Percentiles rank a stretch among this genome's conserved stretches.
phyloP scores from a whole-genome alignment of 2,888 invertebrate species.

The Ophion obscuratus region DNA sequence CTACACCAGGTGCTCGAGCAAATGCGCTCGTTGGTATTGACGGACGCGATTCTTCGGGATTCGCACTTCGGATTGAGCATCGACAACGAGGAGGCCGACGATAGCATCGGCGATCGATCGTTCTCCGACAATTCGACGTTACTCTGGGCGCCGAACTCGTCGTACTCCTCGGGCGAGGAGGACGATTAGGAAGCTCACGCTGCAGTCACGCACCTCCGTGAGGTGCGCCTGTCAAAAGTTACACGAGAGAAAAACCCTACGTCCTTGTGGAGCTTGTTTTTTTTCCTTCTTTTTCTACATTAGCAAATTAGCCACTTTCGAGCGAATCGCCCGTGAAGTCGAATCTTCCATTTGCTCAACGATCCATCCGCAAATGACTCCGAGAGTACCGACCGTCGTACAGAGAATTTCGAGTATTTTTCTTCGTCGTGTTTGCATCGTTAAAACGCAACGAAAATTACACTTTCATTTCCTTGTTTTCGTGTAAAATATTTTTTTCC shows the following conservation, averaged over 20 bases:
- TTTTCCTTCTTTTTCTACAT: not conserved
- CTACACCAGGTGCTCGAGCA: conserved; percentile 82
- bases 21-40: conserved; percentile 81
- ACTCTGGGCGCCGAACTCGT: conserved; percentile 69
- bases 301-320: not conserved
- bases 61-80: conserved; percentile 75
- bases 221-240: not conserved
- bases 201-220: not conserved
- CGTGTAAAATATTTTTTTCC: not conserved
- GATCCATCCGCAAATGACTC: not conserved
- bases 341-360: conserved; percentile 15
- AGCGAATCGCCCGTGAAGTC: not conserved
- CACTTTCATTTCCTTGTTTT: not conserved
- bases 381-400: conserved; percentile 6
- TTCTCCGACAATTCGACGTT: conserved; percentile 74
- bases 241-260: not conserved
- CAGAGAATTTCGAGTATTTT: conserved; percentile 1
- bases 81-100: conserved; percentile 77
- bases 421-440: not conserved
- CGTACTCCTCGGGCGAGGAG: conserved; percentile 65
- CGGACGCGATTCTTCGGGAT: conserved; percentile 70
- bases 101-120: conserved; percentile 74
- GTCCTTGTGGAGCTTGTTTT: not conserved
- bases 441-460: not conserved
- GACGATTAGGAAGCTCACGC: conserved; percentile 56